Evolutionary conservation across 2,888 invertebrate species (phyloP), one percentile per base, ranked within the genome.

Genomic region (Synergus umbraculus): DNA sequence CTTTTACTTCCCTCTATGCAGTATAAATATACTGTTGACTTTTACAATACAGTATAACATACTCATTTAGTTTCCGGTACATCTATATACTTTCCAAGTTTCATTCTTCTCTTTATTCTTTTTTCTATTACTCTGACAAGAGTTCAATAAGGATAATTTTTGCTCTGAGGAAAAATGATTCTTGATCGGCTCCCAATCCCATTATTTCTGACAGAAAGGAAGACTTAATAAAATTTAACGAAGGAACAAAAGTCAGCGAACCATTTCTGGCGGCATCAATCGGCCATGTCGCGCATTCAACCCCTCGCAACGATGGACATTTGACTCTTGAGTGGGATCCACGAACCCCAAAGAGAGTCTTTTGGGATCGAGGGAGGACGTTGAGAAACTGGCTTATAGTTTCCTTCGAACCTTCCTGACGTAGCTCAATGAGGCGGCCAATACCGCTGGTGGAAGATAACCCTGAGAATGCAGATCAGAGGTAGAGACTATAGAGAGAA

Each of bases 391-490:
- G 67, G 46, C 67, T 46, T 46, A 67, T 67, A 29, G 43, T 44
- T 43, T 18, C 66, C 43, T 43, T 4, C 18, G 44, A 67, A 18
- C 44, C 18, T 18, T 67, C 44, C 67, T 67, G 18, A 46, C 67
- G 67, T 44, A 12, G 44, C 44, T 67, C 67, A 44, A 67, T 67
- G 18, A 18, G 9, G 18, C 15, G 44, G 13, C 76, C 54, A 76
- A 76, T 54, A 73, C 13, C 49, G 41, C 29, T 49, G 43, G 18
- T 60, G 43, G 41, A 44, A 83, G 81, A 82, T 85, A 83, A 85
- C 73, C 77, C 41, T 43, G 80, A 80, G 84, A 85, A 85, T 85
- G 85, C 82, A 86, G 84, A 86, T 86, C 82, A 78, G 78, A 64
- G 60, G 41, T 46, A 63, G 49, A 58, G 49, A 58, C 29, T 29